phyloP scores from a whole-genome alignment of 2,113 vertebrate species.

The Greenwoodochromis staneri region DNA sequence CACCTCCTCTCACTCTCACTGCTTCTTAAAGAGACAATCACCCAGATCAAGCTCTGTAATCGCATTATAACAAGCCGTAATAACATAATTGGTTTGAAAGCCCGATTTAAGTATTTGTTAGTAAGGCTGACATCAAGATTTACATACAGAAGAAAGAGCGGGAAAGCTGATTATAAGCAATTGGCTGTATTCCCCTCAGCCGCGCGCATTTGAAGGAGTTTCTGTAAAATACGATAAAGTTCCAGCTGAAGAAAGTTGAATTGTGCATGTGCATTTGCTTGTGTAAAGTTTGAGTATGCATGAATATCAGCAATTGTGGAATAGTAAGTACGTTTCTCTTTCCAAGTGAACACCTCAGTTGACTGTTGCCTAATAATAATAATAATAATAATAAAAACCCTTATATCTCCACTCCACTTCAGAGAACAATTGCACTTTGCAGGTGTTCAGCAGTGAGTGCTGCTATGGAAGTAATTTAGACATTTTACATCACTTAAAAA shows the following conservation, averaged over 20 bases:
- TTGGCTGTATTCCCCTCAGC: background rate
- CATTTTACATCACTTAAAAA: background rate
- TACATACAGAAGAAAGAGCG: background rate
- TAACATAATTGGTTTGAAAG: slow-evolving; percentile 48
- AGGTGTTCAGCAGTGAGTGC: background rate
- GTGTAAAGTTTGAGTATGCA: background rate
- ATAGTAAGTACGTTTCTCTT: background rate
- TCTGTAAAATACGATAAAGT: background rate
- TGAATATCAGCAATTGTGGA: background rate
- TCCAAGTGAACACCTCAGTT: background rate
- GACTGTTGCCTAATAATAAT: background rate
- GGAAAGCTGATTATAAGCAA: background rate
- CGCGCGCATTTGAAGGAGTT: background rate
- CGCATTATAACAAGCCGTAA: slow-evolving; percentile 61
- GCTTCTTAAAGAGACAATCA: slow-evolving; percentile 78
- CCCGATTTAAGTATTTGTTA: background rate
- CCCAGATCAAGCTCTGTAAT: slow-evolving; percentile 45
- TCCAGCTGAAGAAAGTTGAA: background rate
- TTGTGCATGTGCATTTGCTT: background rate
- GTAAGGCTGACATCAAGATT: background rate
- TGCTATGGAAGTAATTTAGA: background rate
- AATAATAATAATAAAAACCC: background rate
- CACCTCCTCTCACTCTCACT: slow-evolving; percentile 68
- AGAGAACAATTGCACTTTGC: background rate
- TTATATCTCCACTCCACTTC: background rate